Evolutionary conservation across 1,140 invertebrate species (phyloP), one percentile per base, ranked within the genome.

Genomic region (Vollenhovia emeryi): DNA sequence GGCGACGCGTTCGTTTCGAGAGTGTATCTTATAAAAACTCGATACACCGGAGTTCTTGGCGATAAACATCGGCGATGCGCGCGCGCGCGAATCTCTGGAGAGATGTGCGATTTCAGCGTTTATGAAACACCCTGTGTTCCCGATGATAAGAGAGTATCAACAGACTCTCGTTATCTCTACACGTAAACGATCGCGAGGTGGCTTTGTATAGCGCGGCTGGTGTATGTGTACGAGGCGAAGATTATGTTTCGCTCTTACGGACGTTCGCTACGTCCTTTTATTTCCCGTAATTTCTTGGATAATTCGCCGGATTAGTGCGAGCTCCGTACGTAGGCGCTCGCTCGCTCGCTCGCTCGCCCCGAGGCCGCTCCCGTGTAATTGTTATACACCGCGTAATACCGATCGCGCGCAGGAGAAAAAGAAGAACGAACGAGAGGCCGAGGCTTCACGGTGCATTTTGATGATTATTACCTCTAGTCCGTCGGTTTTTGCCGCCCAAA

Each of bases 401-500:
- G 60, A 66, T 79, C 43, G 43, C 30, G 6, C 60, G 21, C n/a
- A 15, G 21, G 13, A 27, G 13, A 3, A 36, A 66, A 64, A n/a
- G 13, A 4, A 30, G 3, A 36, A 43, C n/a, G 75, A n/a, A 36
- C 27, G n/a, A 62, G 27, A 48, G 36, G 21, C 30, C 9, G 75
- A 18, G 30, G 45, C 30, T 60, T 76, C 36, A 68, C 45, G 45
- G 60, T 52, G 48, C 60, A 68, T 79, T 79, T 79, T 40, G 21
- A 79, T 52, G 57, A 78, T 78, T 76, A 57, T 30, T 74, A 79
- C 33, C 43, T 40, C 59, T 64, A 66, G 59, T n/a, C 43, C 75
- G 27, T 50, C 43, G 60, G 13, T 79, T 68, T 66, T 79, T 52
- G 59, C 59, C 59, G 21, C n/a, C 9, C 62, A 24, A 80, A 80